Base-by-base conservation (phyloP, 2,797 vertebrate species). In the Limnodromus scolopaceus region DNA sequence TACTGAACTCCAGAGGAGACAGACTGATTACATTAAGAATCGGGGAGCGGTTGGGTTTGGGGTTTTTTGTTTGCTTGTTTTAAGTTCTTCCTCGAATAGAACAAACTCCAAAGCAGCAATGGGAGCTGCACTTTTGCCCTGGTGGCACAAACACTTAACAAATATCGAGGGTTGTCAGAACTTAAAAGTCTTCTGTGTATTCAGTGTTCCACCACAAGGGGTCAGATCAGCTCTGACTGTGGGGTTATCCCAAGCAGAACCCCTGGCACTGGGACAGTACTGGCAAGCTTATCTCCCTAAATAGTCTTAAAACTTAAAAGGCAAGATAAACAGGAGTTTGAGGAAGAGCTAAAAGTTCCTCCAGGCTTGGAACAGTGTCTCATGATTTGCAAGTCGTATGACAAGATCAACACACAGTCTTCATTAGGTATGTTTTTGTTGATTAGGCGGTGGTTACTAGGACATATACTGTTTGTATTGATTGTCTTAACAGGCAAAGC, bases 31-130 rank as follows among this genome's bases (percentile, higher is more conserved):
- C n/a, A 45, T 17, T n/a, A 57, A 53, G 27, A 85, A 41, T 27
- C 3, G 4, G 10, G 15, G 11, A 77, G 24, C 41, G 4, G 24
- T 6, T 14, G 1, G 1, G 16, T 28, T 51, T 58, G 22, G 19
- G 23, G 39, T 12, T 0, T 58, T 63, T 66, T 39, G 19, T 58
- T 57, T 14, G 2, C 22, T 34, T 28, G 13, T 32, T 84, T 84
- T 9, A 25, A 55, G 30, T n/a, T 53, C 13, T 46, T 81, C 43
- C 38, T 63, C 41, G 16, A 66, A 55, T 7, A 57, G 60, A 55
- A 63, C 16, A 57, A 88, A 48, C 48, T 46, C 25, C n/a, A 75
- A 61, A 51, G 53, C n/a, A 81, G 23, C 22, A 76, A 46, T 5
- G 14, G 41, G 16, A 57, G 36, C 16, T 11, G 38, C 13, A 20